A percentile compares a stretch with the other conserved stretches of the same genome.
These are phyloP conservation scores for Lypha dubia DNA, from an alignment of 2,888 invertebrate species.

Conservation along the genomic window DNA sequence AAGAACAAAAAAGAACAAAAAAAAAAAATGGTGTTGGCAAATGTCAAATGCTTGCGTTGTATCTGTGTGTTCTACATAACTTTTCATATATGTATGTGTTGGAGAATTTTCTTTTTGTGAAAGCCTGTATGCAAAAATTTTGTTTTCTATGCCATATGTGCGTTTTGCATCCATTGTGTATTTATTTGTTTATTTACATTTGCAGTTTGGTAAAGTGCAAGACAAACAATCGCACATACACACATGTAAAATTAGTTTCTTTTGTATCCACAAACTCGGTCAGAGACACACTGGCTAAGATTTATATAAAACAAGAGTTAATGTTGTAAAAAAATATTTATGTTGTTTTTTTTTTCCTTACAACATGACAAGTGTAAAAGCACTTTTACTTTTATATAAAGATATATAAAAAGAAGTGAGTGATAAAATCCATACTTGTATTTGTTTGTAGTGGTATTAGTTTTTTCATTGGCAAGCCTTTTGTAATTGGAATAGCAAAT, in stretches of 20 bases:
- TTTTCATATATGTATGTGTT: not conserved
- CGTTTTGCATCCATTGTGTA: not conserved
- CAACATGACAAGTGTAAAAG: too few relatives aligned
- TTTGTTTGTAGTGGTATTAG: too few relatives aligned
- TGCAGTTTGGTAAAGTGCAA: not conserved
- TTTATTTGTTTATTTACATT: not conserved
- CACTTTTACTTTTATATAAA: too few relatives aligned
- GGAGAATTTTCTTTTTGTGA: not conserved
- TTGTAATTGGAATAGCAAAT: too few relatives aligned
- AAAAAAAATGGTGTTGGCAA: conserved; percentile 52
- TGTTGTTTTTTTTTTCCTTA: too few relatives aligned
- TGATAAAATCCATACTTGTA: too few relatives aligned
- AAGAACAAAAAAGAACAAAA: too few relatives aligned
- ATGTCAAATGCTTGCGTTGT: conserved; percentile 52
- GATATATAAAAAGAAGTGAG: too few relatives aligned
- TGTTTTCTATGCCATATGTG: not conserved
- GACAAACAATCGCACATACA: not conserved
- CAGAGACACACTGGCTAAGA: not conserved
- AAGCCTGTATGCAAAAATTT: not conserved
- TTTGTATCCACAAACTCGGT: not conserved
- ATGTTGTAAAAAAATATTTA: too few relatives aligned
- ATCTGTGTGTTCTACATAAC: not conserved
- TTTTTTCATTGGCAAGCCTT: too few relatives aligned
- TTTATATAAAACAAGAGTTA: too few relatives aligned
- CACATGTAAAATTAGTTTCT: not conserved